Percentiles rank a stretch among this genome's conserved stretches.
Conservation (phyloP, 2,113 vertebrate species). For the Capreolus pygargus region DNA sequence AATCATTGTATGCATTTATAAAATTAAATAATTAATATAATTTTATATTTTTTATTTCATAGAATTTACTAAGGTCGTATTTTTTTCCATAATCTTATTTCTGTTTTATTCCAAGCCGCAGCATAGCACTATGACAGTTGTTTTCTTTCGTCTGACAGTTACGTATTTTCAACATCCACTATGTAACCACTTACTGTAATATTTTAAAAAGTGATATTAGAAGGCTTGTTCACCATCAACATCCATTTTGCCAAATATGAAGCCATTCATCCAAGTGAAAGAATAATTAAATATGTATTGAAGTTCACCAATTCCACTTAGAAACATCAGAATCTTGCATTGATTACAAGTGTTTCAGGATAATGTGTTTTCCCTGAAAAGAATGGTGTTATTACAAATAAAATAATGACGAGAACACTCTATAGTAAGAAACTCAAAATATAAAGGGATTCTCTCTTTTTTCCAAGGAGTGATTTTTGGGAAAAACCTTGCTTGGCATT, state of each 20-base stretch:
- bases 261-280: conserved; percentile 22
- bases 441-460: not conserved
- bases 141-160: not conserved
- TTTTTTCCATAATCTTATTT: not conserved
- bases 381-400: not conserved
- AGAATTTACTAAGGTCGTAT: not conserved
- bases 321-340: conserved; percentile 9
- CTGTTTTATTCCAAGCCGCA: not conserved
- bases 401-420: not conserved
- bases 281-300: conserved; percentile 48
- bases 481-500: not conserved
- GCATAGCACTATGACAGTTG: not conserved
- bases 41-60: not conserved
- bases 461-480: not conserved
- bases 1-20: not conserved
- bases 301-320: not conserved
- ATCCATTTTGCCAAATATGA: not conserved
- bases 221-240: not conserved
- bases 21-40: not conserved
- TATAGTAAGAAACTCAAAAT: not conserved
- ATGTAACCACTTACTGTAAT: not conserved
- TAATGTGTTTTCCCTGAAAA: not conserved
- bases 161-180: not conserved
- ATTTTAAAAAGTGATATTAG: conserved; percentile 2
- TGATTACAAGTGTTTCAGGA: not conserved